Conservation (phyloP, 2,113 vertebrate species). For the Riparia riparia region DNA sequence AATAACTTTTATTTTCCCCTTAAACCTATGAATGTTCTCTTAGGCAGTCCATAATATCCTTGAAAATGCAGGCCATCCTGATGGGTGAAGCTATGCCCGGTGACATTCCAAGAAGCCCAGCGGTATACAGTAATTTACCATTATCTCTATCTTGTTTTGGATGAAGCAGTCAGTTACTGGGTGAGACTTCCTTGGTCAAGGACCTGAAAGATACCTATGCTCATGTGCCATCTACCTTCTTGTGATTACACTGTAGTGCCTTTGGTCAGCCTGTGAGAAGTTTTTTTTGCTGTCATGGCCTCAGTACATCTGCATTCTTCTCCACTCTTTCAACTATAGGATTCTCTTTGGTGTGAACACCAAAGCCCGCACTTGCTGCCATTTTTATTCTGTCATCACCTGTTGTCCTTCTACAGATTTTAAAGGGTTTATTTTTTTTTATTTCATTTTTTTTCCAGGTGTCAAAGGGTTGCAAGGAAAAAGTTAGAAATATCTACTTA, state of each 20-base stretch:
- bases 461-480: not conserved
- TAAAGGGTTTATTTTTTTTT: not conserved
- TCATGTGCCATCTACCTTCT: not conserved
- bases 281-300: not conserved
- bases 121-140: not conserved
- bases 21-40: not conserved
- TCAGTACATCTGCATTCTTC: not conserved
- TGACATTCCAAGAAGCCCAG: not conserved
- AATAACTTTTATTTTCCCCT: not conserved
- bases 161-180: not conserved
- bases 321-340: not conserved
- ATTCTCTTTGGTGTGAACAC: not conserved
- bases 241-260: fast-evolving
- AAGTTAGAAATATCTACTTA: not conserved
- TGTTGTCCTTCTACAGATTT: not conserved
- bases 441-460: not conserved
- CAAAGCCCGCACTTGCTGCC: not conserved
- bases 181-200: not conserved
- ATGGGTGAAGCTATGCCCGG: fast-evolving
- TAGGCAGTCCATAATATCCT: not conserved
- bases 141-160: not conserved
- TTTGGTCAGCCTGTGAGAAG: not conserved
- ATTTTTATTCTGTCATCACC: not conserved
- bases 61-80: not conserved
- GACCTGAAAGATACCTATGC: not conserved